Base-by-base conservation (phyloP, 2,888 invertebrate species). In the Prosopocoilus inquinatus region DNA sequence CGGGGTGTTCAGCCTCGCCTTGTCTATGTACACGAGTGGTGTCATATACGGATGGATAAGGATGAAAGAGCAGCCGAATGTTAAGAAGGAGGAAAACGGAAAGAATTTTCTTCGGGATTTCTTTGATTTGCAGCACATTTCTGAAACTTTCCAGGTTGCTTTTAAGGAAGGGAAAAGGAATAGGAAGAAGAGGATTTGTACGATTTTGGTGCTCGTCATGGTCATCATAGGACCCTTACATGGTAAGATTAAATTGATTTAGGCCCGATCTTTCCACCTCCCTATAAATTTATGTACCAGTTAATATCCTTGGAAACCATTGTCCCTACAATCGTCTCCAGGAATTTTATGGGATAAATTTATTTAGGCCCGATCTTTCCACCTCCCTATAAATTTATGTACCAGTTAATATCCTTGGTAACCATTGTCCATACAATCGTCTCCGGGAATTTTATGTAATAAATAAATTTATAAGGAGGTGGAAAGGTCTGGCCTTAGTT, bases 151-250 rank as follows among this genome's bases (percentile, higher is more conserved):
- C 61, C 80, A 81, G 61, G 89, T 91, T 9, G 89, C 89, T 0
- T 90, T 91, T 76, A 89, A 88, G 68, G 78, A 81, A 53, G 89
- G 90, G 0, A 84, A 84, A 15, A 84, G 87, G 67, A 87, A 88
- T 67, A 76, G 90, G 1, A 79, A 87, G 55, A 79, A 85, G 58
- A 80, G 89, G 50, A 88, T 90, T 46, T 82, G 88, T 57, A 84
- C 88, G 75, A 80, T 90, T 15, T 88, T 90, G 78, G 76, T 89
- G 43, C 86, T 90, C 33, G 84, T 90, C 32, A 89, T 90, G 80
- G 89, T 90, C 41, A 88, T 90, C 59, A 88, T 90, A 64, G 90
- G 90, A 20, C 90, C 90, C 0, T 81, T 90, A 72, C 89, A 90
- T 69, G 90, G 90, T 89, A 72, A 83, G 83, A 55, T 34, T 39